Percentiles rank a stretch among this genome's conserved stretches.
These are phyloP conservation scores for Drosophila sucinea DNA, from an alignment of 1,140 invertebrate species.

Conservation along the genomic window DNA sequence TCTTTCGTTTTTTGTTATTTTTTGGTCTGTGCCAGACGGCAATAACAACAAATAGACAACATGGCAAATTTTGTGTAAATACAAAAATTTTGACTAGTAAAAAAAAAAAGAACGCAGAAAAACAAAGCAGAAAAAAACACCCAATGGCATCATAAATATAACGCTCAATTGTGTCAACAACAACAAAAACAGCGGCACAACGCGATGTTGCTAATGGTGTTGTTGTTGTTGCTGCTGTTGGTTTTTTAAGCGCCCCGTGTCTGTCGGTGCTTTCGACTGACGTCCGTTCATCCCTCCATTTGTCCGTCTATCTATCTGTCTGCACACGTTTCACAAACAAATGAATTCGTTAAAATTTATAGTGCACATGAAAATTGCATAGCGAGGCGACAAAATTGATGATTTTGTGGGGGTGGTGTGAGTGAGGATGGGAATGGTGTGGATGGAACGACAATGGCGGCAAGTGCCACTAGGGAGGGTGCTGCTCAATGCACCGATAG, in stretches of 20 bases:
- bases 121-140: constrained; percentile 12
- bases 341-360: constrained; percentile 65
- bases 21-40: constrained; percentile 11
- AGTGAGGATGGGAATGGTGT: not conserved
- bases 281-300: not conserved
- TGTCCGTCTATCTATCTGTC: constrained; percentile 24
- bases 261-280: constrained; percentile 18
- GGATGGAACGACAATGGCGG: not conserved
- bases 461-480: not conserved
- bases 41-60: constrained; percentile 33
- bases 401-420: not conserved
- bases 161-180: constrained; percentile 72
- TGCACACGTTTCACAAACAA: constrained; percentile 67
- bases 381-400: constrained; percentile 22
- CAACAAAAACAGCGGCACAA: constrained; percentile 40
- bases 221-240: constrained; percentile 35
- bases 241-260: constrained; percentile 18
- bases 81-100: constrained; percentile 30
- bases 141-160: constrained; percentile 60
- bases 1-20: constrained; percentile 28
- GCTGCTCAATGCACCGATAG: not conserved
- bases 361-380: constrained; percentile 58
- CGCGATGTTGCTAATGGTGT: not conserved
- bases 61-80: constrained; percentile 49
- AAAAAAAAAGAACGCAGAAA: constrained; percentile 28